phyloP scores from a whole-genome alignment of 2,113 vertebrate genomes.

The Dipodomys ordii region DNA sequence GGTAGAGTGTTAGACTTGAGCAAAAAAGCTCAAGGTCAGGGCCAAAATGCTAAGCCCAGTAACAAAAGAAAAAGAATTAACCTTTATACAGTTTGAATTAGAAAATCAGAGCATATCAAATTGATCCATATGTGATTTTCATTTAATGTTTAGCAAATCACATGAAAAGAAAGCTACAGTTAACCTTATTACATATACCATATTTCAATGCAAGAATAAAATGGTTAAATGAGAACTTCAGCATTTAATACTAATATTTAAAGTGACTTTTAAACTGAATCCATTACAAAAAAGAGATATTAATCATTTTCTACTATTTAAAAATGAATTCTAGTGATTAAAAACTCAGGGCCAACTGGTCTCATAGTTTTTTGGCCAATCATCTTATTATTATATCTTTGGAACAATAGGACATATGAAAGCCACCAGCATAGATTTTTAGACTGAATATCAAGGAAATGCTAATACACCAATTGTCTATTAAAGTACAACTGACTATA shows the following conservation, averaged over 20 bases:
- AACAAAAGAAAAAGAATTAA: background rate
- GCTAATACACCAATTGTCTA: background rate
- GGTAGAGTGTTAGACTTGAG: too few relatives aligned
- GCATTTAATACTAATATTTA: conserved; percentile 27
- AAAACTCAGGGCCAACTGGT: conserved; percentile 5
- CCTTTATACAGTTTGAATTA: background rate
- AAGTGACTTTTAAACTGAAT: conserved; percentile 30
- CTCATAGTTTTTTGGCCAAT: background rate
- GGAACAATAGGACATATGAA: background rate
- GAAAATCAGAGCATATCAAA: conserved; percentile 23
- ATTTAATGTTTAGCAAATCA: background rate
- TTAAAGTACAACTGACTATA: background rate
- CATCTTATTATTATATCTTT: background rate
- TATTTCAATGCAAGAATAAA: conserved; percentile 46
- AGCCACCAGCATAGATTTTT: conserved; percentile 27
- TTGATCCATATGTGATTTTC: conserved; percentile 7
- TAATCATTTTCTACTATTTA: conserved; percentile 21
- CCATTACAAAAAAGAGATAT: conserved; percentile 50
- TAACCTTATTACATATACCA: background rate
- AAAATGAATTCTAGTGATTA: conserved; percentile 38
- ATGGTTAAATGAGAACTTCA: background rate
- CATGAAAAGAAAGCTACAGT: conserved; percentile 26
- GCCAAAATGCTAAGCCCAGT: too few relatives aligned
- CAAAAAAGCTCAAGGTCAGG: too few relatives aligned
- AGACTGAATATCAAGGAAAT: conserved; percentile 28